Evolutionary conservation across 2,113 vertebrate genomes (phyloP).

Genomic region (Recurvirostra avosetta): DNA sequence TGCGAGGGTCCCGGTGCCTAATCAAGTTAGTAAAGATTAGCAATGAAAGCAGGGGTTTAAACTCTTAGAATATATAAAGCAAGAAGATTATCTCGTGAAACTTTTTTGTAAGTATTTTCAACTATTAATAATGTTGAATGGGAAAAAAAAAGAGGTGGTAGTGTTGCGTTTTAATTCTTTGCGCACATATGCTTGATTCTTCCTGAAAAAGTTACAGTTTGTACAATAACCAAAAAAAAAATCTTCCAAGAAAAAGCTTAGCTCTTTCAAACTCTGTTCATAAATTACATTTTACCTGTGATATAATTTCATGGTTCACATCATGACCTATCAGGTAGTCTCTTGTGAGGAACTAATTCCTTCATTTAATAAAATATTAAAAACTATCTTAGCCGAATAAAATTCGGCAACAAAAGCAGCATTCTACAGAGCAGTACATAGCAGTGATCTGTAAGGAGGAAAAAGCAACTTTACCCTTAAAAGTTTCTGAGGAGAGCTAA

Average conservation of each 20-base stretch:
- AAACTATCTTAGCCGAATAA: neutral
- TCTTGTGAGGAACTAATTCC: neutral
- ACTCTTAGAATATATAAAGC: neutral
- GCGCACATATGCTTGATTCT: neutral
- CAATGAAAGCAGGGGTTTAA: neutral
- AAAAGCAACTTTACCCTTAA: slow-evolving; percentile 31
- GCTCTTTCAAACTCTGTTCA: neutral
- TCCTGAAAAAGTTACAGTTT: neutral
- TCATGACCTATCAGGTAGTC: neutral
- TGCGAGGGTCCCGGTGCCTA: fast-evolving
- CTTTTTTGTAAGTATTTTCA: neutral
- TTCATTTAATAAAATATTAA: slow-evolving; percentile 23
- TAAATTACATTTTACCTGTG: neutral
- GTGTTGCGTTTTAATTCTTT: neutral
- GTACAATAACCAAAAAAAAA: neutral
- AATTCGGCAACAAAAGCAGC: neutral
- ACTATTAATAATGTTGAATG: neutral
- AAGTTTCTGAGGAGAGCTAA: neutral
- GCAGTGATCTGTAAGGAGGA: slow-evolving; percentile 10
- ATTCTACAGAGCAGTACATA: neutral
- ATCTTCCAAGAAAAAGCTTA: neutral
- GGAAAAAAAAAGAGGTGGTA: neutral
- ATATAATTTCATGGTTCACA: neutral
- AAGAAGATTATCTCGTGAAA: neutral
- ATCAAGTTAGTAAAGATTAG: slow-evolving; percentile 22